Conservation (phyloP, 2,888 invertebrate genomes). For the Deladenus siricidicola region DNA sequence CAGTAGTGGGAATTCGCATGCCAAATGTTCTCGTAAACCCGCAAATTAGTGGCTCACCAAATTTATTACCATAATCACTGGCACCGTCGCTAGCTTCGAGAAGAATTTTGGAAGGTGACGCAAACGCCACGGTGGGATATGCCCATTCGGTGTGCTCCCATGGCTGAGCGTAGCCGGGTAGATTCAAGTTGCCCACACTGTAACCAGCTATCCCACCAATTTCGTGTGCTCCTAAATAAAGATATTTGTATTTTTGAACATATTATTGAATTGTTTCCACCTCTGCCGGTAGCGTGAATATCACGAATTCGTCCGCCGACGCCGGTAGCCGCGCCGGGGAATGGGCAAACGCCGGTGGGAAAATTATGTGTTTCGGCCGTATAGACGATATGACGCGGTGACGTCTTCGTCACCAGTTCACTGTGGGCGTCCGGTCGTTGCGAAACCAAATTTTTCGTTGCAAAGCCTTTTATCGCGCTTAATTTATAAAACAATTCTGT, state of each 20-base stretch:
- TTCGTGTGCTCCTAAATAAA: slow-evolving; percentile 38
- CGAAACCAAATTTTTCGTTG: slow-evolving; percentile 67
- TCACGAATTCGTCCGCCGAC: slow-evolving; percentile 91
- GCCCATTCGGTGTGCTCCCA: slow-evolving; percentile 67
- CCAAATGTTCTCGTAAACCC: slow-evolving; percentile 90
- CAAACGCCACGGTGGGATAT: slow-evolving; percentile 78
- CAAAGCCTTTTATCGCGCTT: slow-evolving; percentile 63
- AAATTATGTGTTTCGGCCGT: slow-evolving; percentile 99
- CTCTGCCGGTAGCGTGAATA: slow-evolving; percentile 86
- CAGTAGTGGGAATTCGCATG: slow-evolving; percentile 58
- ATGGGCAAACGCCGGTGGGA: slow-evolving; percentile 90
- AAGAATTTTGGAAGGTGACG: slow-evolving; percentile 71
- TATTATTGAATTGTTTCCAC: slow-evolving; percentile 63
- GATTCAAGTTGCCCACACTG: slow-evolving; percentile 81
- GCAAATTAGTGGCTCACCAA: slow-evolving; percentile 80
- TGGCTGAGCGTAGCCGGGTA: slow-evolving; percentile 78
- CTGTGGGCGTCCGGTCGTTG: slow-evolving; percentile 64
- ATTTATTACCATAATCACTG: slow-evolving; percentile 97
- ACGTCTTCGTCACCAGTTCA: slow-evolving; percentile 58
- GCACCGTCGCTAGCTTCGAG: slow-evolving; percentile 95
- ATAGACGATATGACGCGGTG: slow-evolving; percentile 78
- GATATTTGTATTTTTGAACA: slow-evolving; percentile 61
- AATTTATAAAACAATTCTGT: background rate
- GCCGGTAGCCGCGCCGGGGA: slow-evolving; percentile 94
- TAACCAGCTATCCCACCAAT: slow-evolving; percentile 59